phyloP scores from a whole-genome alignment of 2,113 vertebrate species.

The Gymnocephalus cernua region DNA sequence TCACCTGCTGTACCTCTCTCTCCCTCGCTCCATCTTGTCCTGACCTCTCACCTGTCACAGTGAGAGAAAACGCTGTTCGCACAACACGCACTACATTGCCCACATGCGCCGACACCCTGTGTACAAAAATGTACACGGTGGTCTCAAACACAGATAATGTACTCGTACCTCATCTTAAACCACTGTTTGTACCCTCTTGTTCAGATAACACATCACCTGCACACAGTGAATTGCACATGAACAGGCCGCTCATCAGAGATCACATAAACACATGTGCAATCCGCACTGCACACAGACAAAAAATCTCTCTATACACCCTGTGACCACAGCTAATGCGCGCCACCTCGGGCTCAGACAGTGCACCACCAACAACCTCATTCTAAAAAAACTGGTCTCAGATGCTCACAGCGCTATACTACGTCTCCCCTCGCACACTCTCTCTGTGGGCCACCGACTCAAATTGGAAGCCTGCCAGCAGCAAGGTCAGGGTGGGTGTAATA shows the following conservation, averaged over 20 bases:
- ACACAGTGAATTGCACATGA: slow-evolving; percentile 10
- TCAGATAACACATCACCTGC: slow-evolving; percentile 24
- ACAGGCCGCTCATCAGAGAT: not conserved
- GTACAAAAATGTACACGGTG: slow-evolving; percentile 5
- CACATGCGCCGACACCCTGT: not conserved
- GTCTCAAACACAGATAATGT: slow-evolving; percentile 16
- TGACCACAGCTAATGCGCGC: slow-evolving; percentile 35
- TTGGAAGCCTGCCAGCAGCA: slow-evolving; percentile 62
- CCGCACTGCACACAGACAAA: slow-evolving; percentile 19
- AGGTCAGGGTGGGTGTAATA: slow-evolving; percentile 55
- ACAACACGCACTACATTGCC: slow-evolving; percentile 5
- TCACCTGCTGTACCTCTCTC: slow-evolving; percentile 45
- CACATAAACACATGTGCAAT: slow-evolving; percentile 22
- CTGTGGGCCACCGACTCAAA: slow-evolving; percentile 53
- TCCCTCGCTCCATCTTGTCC: slow-evolving; percentile 34
- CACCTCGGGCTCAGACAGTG: slow-evolving; percentile 47
- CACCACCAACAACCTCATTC: slow-evolving; percentile 43
- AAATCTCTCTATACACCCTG: slow-evolving; percentile 7
- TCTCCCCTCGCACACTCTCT: slow-evolving; percentile 26
- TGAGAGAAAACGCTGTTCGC: slow-evolving; percentile 14
- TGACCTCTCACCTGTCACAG: slow-evolving; percentile 64
- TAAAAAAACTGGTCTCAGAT: slow-evolving; percentile 42
- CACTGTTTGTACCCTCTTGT: slow-evolving; percentile 28
- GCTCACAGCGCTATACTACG: slow-evolving; percentile 23
- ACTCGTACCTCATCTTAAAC: slow-evolving; percentile 39